phyloP scores from a whole-genome alignment of 2,888 invertebrate species.

The Phorcus lineatus region DNA sequence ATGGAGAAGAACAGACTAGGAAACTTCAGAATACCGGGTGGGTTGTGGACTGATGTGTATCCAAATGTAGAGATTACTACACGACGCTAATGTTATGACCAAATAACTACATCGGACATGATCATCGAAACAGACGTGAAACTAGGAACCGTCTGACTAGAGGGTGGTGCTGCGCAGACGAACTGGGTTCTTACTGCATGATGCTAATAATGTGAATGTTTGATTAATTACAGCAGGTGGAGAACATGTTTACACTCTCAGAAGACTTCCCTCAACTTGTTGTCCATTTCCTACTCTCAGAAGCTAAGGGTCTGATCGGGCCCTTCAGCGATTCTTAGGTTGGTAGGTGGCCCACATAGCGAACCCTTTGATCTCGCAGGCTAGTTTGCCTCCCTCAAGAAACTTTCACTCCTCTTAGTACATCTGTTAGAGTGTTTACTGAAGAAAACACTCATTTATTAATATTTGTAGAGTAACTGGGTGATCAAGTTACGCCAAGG shows the following conservation, averaged over 20 bases:
- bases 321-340: constrained; percentile 13
- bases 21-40: no score
- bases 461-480: constrained; percentile 8
- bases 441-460: constrained; percentile 13
- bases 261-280: background rate
- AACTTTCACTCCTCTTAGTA: constrained; percentile 11
- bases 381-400: background rate
- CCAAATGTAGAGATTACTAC: no score
- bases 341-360: background rate
- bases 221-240: constrained; percentile 10
- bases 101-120: no score
- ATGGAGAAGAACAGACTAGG: no score
- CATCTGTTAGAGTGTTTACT: constrained; percentile 13
- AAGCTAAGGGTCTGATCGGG: background rate
- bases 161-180: background rate
- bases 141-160: no score
- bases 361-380: background rate
- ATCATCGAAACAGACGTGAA: no score
- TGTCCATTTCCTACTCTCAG: background rate
- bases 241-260: background rate
- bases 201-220: background rate
- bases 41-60: no score
- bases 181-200: background rate
- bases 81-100: no score
- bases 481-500: constrained; percentile 7